Percentiles rank a stretch among this genome's conserved stretches.
These are phyloP conservation scores for Brienomyrus brachyistius DNA, from an alignment of 2,113 vertebrate genomes.

Conservation along the genomic window DNA sequence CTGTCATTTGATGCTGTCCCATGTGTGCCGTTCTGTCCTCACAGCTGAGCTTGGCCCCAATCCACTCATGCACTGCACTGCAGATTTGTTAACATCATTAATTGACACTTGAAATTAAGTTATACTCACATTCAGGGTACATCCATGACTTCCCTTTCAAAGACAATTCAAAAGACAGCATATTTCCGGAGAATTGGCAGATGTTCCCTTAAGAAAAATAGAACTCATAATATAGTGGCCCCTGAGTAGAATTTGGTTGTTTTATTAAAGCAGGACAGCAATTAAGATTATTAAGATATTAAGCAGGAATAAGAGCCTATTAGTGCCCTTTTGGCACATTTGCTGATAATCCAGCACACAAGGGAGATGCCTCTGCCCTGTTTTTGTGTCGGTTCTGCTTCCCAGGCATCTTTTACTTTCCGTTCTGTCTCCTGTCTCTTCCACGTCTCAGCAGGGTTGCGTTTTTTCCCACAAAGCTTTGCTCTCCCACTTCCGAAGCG, in stretches of 20 bases:
- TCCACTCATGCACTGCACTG: background rate
- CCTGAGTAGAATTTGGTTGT: background rate
- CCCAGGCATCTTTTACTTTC: background rate
- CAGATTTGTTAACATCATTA: background rate
- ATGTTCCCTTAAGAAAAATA: background rate
- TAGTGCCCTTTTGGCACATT: background rate
- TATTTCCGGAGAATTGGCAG: background rate
- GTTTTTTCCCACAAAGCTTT: background rate
- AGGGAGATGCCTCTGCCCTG: background rate
- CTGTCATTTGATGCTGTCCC: background rate
- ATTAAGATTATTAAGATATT: background rate
- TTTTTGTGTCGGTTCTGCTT: background rate
- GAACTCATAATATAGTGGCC: background rate
- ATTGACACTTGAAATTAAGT: background rate
- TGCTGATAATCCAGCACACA: background rate
- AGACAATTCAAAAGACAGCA: background rate
- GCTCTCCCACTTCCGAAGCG: background rate
- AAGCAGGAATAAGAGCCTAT: background rate
- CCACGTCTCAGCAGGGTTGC: background rate
- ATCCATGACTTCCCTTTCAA: background rate
- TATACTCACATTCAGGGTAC: background rate
- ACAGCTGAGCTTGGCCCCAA: background rate
- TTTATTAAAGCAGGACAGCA: background rate
- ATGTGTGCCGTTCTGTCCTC: background rate
- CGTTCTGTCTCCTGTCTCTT: background rate